These are phyloP conservation scores for Phenganax subtilis DNA, from an alignment of 92 coral and sea anemone genomes.

Conservation along the genomic window DNA sequence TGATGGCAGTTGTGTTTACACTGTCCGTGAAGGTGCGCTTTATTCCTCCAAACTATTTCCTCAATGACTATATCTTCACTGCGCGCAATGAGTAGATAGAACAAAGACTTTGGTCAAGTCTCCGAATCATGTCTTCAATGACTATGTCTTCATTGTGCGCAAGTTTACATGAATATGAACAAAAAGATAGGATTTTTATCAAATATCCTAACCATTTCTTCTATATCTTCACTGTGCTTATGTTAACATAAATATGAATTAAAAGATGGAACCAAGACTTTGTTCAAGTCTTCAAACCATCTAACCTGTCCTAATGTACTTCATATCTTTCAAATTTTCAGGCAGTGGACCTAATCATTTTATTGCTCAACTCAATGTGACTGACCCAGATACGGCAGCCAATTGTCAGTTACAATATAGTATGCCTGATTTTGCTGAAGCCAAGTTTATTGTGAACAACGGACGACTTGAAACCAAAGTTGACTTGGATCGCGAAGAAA, in stretches of 20 bases:
- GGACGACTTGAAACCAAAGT: constrained; percentile 50
- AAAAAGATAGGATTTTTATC: too few species aligned
- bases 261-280: too few species aligned
- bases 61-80: too few species aligned
- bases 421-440: not conserved
- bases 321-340: not conserved
- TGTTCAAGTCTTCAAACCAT: not conserved
- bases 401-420: not conserved
- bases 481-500: constrained; percentile 67
- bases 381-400: constrained; percentile 13
- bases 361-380: not conserved
- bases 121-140: too few species aligned
- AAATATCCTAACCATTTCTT: too few species aligned
- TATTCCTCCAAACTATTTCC: not conserved
- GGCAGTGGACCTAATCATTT: too few species aligned
- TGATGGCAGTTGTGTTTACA: constrained; percentile 51
- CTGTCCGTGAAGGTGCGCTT: constrained; percentile 47
- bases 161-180: too few species aligned
- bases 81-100: too few species aligned
- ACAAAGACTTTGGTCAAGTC: too few species aligned
- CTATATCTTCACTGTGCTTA: too few species aligned
- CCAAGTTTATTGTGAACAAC: constrained; percentile 43
- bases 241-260: too few species aligned
- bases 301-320: not conserved
- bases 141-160: too few species aligned